Percentiles rank a stretch among this genome's conserved stretches.
These are phyloP conservation scores for Scomber scombrus DNA, from an alignment of 2,113 vertebrate species.

Conservation along the genomic window DNA sequence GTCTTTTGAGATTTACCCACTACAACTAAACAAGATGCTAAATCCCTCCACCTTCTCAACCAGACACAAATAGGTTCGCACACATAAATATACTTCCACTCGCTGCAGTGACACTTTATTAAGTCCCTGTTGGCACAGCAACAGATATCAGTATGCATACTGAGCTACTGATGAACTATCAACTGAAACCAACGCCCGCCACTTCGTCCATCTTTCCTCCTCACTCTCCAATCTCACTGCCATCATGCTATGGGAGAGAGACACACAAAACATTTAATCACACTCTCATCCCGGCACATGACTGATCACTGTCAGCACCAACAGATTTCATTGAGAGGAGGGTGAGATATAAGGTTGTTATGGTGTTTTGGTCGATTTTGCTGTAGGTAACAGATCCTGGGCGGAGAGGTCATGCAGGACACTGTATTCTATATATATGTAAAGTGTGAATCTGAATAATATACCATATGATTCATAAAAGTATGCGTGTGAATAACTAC, in stretches of 20 bases:
- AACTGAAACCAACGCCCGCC: constrained; percentile 10
- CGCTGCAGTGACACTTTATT: constrained; percentile 44
- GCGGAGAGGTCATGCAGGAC: not conserved
- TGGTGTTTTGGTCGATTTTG: constrained; percentile 34
- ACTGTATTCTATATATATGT: not conserved
- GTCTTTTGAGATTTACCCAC: constrained; percentile 19
- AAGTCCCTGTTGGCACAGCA: constrained; percentile 58
- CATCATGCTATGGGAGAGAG: constrained; percentile 23
- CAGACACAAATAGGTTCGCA: constrained; percentile 40
- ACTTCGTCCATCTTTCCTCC: constrained; percentile 14
- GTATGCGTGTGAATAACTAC: not conserved
- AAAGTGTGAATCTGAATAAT: not conserved
- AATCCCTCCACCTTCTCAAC: constrained; percentile 30
- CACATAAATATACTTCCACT: constrained; percentile 53
- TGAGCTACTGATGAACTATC: constrained; percentile 38
- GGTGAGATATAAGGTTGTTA: constrained; percentile 37
- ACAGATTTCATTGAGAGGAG: constrained; percentile 38
- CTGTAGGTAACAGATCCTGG: not conserved
- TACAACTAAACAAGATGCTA: constrained; percentile 33
- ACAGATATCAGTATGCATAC: constrained; percentile 48
- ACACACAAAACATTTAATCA: constrained; percentile 48
- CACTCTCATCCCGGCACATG: constrained; percentile 23
- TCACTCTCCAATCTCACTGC: constrained; percentile 1
- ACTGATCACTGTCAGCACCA: constrained; percentile 42
- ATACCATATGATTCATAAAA: not conserved